These are phyloP conservation scores for Rhadinocentrus ornatus DNA, from an alignment of 2,797 vertebrate species.

Conservation along the genomic window DNA sequence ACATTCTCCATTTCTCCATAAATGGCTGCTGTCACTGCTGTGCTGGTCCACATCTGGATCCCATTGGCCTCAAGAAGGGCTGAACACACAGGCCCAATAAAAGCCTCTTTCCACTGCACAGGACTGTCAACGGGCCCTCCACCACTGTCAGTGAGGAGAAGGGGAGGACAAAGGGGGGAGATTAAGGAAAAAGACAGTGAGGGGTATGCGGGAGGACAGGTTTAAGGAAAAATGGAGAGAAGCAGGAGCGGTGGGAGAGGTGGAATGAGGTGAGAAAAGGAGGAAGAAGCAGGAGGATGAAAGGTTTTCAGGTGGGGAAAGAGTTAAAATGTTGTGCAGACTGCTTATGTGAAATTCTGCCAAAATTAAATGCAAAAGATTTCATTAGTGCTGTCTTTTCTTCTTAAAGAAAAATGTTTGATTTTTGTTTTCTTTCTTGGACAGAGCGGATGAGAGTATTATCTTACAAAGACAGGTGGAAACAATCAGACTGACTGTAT, in stretches of 20 bases:
- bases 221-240: neutral
- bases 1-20: constrained; percentile 53
- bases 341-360: neutral
- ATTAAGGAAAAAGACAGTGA: neutral
- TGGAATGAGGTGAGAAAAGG: neutral
- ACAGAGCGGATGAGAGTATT: neutral
- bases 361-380: neutral
- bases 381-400: neutral
- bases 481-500: neutral
- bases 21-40: constrained; percentile 67
- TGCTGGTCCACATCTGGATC: constrained; percentile 74
- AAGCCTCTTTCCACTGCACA: constrained; percentile 56
- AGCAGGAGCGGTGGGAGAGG: neutral
- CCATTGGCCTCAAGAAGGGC: constrained; percentile 71
- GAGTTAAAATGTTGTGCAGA: neutral
- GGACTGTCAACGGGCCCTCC: constrained; percentile 60
- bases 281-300: neutral
- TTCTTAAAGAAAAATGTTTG: neutral
- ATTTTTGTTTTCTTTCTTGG: neutral
- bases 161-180: neutral
- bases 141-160: constrained; percentile 22
- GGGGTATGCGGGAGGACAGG: neutral
- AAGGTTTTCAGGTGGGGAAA: neutral
- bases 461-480: neutral
- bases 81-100: constrained; percentile 70